Conservation (phyloP, 2,888 invertebrate species). For the Apotomis betuletana region DNA sequence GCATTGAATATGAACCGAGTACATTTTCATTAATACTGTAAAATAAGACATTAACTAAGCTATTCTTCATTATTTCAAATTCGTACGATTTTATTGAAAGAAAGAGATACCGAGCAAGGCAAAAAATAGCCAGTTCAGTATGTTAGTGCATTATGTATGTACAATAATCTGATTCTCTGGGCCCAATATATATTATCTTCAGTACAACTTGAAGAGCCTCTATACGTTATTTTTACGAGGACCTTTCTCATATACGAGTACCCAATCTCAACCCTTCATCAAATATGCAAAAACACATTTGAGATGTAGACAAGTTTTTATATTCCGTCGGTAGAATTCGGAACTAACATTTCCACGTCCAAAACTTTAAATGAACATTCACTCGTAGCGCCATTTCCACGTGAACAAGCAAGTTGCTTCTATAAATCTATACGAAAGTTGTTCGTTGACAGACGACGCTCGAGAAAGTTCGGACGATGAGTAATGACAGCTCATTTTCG, state of each 20-base stretch:
- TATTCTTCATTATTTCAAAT: no score
- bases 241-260: slow-evolving; percentile 26
- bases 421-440: slow-evolving; percentile 5
- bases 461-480: slow-evolving; percentile 9
- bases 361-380: not conserved
- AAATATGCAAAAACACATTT: slow-evolving; percentile 37
- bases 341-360: not conserved
- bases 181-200: slow-evolving; percentile 7
- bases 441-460: slow-evolving; percentile 6
- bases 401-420: not conserved
- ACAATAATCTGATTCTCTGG: not conserved
- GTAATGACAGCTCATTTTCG: not conserved
- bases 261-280: slow-evolving; percentile 35
- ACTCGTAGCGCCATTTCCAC: not conserved
- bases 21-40: no score
- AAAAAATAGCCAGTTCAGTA: not conserved
- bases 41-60: no score
- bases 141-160: not conserved
- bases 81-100: no score
- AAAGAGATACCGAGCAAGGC: no score
- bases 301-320: slow-evolving; percentile 13
- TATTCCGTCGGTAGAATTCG: not conserved
- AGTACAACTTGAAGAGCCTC: slow-evolving; percentile 7
- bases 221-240: slow-evolving; percentile 35
- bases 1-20: no score